Evolutionary conservation across 2,888 invertebrate genomes (phyloP), one percentile per base, ranked within the genome.

Genomic region (Bruchidius siliquastri): DNA sequence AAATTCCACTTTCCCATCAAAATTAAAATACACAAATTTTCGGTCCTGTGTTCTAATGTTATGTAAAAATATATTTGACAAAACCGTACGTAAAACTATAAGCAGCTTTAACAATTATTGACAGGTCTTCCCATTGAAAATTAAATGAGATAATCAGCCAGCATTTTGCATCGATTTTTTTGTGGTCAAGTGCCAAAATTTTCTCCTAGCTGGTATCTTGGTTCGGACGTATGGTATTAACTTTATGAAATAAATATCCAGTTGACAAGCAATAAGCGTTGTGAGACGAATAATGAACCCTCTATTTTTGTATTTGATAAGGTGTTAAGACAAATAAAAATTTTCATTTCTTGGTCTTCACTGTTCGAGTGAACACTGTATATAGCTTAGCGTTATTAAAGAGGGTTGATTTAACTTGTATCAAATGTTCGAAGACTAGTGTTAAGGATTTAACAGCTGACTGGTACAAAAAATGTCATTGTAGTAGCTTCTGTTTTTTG

Each of bases 241-340:
- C 78, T 82, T 80, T 84, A 81, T 81, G 81, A 74, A 82, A 84
- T 83, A 83, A 81, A 76, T 84, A 84, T 83, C 83, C 84, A 84
- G 82, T 84, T 85, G 85, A 85, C 85, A 80, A 87, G 87, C 87
- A 87, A 87, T 87, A 87, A 87, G 86, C 84, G 85, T 86, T 86
- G 85, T 86, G 86, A 86, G 85, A 85, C 85, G 49, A 49, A 86
- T 85, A 86, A 85, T 84, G 85, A 85, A 87, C 87, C 87, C 87
- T 87, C 87, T 87, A 87, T 87, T 87, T 87, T 87, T 87, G 85
- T 87, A 87, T 85, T 85, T 84, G 83, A 86, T 86, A 84, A 84
- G 49, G 83, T 83, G 80, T 82, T 82, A 82, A 83, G 83, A 83
- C 75, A 77, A 79, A 80, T 78, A 75, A 79, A 74, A 74, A 80